A percentile compares a stretch with the other conserved stretches of the same genome.
Conservation (phyloP, 2,888 invertebrate species). For the Patella ulyssiponensis region DNA sequence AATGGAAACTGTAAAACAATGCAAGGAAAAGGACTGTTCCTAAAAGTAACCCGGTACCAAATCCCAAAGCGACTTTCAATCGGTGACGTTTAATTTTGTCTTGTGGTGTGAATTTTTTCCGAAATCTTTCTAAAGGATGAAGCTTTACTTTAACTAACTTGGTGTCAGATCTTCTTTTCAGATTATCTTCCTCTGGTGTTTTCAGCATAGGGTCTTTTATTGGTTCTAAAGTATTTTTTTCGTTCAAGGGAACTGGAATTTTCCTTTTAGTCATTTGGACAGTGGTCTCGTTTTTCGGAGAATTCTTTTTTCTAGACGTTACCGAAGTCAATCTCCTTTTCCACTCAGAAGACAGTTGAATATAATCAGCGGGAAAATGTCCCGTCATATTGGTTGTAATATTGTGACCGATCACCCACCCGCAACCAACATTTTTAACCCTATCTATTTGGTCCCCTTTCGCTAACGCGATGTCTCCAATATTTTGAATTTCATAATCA, state of each 20-base stretch:
- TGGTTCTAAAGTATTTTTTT: not conserved
- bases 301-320: not conserved
- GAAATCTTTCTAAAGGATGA: not conserved
- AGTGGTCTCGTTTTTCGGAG: not conserved
- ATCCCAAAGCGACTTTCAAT: not conserved
- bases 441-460: slow-evolving; percentile 11
- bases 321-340: not conserved
- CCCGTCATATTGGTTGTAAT: slow-evolving; percentile 12
- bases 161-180: not conserved
- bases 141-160: not conserved
- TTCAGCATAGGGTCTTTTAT: not conserved
- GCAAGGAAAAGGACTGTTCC: slow-evolving; percentile 15
- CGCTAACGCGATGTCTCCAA: slow-evolving; percentile 8
- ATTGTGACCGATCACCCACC: slow-evolving; percentile 20
- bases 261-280: not conserved
- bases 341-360: not conserved
- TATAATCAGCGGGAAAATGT: slow-evolving; percentile 14
- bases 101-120: not conserved
- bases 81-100: not conserved
- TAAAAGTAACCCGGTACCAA: slow-evolving; percentile 8
- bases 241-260: not conserved
- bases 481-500: slow-evolving; percentile 1
- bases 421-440: slow-evolving; percentile 10
- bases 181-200: not conserved
- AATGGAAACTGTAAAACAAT: slow-evolving; percentile 13